A percentile compares a stretch with the other conserved stretches of the same genome.
Conservation (phyloP, 1,140 invertebrate genomes). For the Olivierus martensii region DNA sequence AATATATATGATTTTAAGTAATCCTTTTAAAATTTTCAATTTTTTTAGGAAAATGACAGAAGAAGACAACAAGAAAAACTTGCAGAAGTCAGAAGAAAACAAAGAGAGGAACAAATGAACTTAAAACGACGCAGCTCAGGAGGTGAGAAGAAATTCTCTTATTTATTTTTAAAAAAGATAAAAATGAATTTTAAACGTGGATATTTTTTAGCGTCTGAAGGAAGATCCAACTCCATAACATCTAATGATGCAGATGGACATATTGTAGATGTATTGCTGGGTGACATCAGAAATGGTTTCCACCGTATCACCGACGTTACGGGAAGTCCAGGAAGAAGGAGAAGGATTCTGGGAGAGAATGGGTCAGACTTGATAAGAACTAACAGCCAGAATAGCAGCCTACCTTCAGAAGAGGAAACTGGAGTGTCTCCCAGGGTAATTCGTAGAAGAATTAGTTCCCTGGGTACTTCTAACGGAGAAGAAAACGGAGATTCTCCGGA, state of each 20-base stretch:
- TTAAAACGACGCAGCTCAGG: slow-evolving; percentile 5
- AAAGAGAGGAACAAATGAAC: slow-evolving; percentile 59
- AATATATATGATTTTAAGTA: neutral
- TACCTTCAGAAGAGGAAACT: slow-evolving; percentile 39
- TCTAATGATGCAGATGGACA: slow-evolving; percentile 38
- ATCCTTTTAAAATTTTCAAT: neutral
- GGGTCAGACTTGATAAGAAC: slow-evolving; percentile 3
- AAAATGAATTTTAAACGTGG: neutral
- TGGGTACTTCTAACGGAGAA: slow-evolving; percentile 13
- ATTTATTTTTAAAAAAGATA: neutral
- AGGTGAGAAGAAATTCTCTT: neutral
- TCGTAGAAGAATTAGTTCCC: slow-evolving; percentile 34
- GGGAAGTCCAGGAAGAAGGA: neutral
- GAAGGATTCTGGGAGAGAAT: neutral
- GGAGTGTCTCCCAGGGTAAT: slow-evolving; percentile 32
- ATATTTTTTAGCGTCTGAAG: slow-evolving; percentile 23
- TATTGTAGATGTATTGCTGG: slow-evolving; percentile 51
- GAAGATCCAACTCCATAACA: slow-evolving; percentile 18
- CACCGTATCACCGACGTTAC: slow-evolving; percentile 6
- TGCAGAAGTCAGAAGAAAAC: slow-evolving; percentile 52
- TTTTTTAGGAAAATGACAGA: slow-evolving; percentile 54
- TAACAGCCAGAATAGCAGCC: slow-evolving; percentile 31
- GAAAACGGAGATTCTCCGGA: slow-evolving; percentile 48
- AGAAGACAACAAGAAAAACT: slow-evolving; percentile 66
- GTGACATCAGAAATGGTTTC: slow-evolving; percentile 53